Evolutionary conservation across 1,140 invertebrate species (phyloP), one percentile per base, ranked within the genome.

Genomic region (Colletes gigas): DNA sequence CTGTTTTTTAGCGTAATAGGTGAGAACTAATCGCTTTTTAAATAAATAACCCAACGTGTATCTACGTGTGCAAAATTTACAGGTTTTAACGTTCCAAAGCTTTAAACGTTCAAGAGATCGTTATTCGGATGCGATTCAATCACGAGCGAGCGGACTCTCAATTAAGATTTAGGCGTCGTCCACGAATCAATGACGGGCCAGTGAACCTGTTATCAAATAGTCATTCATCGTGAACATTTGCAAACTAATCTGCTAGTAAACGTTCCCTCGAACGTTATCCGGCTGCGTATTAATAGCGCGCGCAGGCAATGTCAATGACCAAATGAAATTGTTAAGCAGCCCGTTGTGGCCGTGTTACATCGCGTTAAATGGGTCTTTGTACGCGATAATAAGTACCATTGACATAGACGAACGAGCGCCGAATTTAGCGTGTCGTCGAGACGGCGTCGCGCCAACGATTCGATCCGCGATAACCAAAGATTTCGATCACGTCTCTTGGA

Each of bases 1-100:
- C 52, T 7, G 79, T 74, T 74, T 30, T 47, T 9, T n/a, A 73
- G 10, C 30, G 9, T 52, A 70, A 83, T 7, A 82, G 84, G 85
- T 86, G 19, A 86, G 69, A 12, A 44, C 2, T 7, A 59, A 0
- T 50, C 44, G 50, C 3, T 50, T 50, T 50, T 3, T 50, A 12
- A 8, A 50, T 12, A 12, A 50, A 12, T 12, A 10, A 50, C 10
- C 12, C 9, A 12, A 50, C 10, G 3, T 50, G 30, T 30, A 30
- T 30, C 30, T 30, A 30, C 30, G 30, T 30, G 2, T 30, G 30
- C 30, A 30, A 30, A 30, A 30, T 30, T 30, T 30, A 2, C 30
- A 30, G 30, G 30, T 30, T 30, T 30, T 30, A 30, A 30, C 30
- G 30, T 30, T 30, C 30, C 30, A 30, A 30, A 30, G 30, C 30